Evolutionary conservation across 2,113 vertebrate genomes (phyloP).

Genomic region (Austrofundulus limnaeus): DNA sequence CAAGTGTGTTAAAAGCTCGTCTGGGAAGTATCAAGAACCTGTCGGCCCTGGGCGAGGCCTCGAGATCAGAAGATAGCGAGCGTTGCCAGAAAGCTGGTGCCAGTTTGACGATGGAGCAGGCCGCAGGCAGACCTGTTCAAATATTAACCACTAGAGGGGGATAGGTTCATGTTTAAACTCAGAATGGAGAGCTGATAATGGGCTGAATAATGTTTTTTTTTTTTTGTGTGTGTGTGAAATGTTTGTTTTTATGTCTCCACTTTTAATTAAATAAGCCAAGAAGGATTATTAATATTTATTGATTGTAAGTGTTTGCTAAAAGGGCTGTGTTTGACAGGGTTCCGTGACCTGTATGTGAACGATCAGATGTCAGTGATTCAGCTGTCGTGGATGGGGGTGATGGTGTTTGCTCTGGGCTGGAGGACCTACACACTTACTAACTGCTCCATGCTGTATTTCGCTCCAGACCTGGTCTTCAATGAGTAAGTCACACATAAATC

Average conservation of each 20-base stretch:
- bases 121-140: conserved; percentile 11
- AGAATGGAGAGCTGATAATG: conserved; percentile 1
- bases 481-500: conserved; percentile 83
- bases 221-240: too few relatives aligned
- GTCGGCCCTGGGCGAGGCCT: background rate
- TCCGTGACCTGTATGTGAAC: conserved; percentile 90
- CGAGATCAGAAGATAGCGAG: background rate
- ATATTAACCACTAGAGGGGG: conserved; percentile 64
- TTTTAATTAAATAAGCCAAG: background rate
- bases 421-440: conserved; percentile 93
- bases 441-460: conserved; percentile 94
- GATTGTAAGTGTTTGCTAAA: background rate
- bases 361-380: conserved; percentile 98
- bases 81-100: background rate
- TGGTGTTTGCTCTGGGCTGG: conserved; percentile 97
- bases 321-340: conserved; percentile 76
- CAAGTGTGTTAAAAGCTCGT: background rate
- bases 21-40: background rate
- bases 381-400: conserved; percentile 96
- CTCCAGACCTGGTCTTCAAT: conserved; percentile 95
- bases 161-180: conserved; percentile 30
- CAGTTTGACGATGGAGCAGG: background rate
- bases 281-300: background rate
- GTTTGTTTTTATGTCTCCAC: background rate
- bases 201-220: background rate